Evolutionary conservation across 2,113 vertebrate genomes (phyloP).

Genomic region (Microcebus jonahi): DNA sequence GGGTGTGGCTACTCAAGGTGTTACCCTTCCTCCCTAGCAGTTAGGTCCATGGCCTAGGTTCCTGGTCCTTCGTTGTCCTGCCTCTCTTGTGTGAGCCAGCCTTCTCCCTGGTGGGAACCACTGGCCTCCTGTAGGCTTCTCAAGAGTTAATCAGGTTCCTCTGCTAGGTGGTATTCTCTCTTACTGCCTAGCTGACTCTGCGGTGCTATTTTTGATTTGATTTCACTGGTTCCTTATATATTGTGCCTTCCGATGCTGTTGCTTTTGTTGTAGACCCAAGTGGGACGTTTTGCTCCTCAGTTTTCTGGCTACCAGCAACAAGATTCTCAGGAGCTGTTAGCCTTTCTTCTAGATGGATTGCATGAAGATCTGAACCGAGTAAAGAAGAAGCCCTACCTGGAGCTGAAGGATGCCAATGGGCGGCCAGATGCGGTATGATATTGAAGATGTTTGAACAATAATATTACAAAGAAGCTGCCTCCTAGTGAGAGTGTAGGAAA

Average conservation of each 20-base stretch:
- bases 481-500: neutral
- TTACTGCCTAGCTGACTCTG: neutral
- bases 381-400: slow-evolving; percentile 97
- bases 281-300: slow-evolving; percentile 97
- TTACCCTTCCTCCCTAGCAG: neutral
- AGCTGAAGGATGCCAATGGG: slow-evolving; percentile 94
- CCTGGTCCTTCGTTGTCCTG: neutral
- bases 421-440: slow-evolving; percentile 92
- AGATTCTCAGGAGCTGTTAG: slow-evolving; percentile 97
- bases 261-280: slow-evolving; percentile 91
- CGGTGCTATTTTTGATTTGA: neutral
- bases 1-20: neutral
- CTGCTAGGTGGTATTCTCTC: neutral
- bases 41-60: neutral
- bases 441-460: neutral
- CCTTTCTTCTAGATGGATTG: slow-evolving; percentile 96
- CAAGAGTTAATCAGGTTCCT: neutral
- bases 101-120: neutral
- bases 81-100: neutral
- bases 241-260: neutral
- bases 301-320: slow-evolving; percentile 99
- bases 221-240: neutral
- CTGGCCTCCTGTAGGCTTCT: neutral
- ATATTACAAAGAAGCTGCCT: neutral
- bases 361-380: slow-evolving; percentile 98